phyloP scores from a whole-genome alignment of 2,113 vertebrate genomes.

The Rhea pennata region DNA sequence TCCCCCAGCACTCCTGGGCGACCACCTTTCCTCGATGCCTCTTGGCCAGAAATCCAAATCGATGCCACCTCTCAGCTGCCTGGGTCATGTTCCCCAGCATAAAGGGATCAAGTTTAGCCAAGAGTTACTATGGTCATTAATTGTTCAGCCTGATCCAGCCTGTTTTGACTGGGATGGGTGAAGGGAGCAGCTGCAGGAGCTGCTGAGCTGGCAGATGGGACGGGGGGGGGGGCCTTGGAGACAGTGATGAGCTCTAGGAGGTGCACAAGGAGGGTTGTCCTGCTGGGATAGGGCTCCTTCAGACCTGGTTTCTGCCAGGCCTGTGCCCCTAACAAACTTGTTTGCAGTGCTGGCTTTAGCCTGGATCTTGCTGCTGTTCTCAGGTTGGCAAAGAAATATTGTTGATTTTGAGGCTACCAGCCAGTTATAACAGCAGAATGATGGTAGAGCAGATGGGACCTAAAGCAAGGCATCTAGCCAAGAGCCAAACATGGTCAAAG shows the following conservation, averaged over 20 bases:
- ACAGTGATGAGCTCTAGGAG: neutral
- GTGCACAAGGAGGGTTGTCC: fast-evolving
- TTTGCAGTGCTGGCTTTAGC: neutral
- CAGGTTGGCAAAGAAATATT: neutral
- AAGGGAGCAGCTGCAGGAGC: neutral
- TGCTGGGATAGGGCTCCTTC: neutral
- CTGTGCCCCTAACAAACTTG: neutral
- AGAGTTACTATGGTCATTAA: neutral
- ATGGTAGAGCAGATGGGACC: neutral
- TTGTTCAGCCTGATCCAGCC: neutral
- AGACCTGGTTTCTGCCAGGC: neutral
- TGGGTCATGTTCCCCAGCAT: neutral
- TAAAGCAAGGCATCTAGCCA: neutral
- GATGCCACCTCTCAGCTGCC: neutral
- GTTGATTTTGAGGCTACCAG: neutral
- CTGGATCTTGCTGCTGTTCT: neutral
- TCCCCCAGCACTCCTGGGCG: fast-evolving
- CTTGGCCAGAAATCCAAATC: neutral
- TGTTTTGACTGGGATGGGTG: fast-evolving
- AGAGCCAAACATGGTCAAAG: neutral
- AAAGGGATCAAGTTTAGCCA: neutral
- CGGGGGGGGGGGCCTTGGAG: too few relatives aligned
- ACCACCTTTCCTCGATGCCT: neutral
- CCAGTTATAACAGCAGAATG: neutral
- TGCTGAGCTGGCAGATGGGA: neutral